Conservation (phyloP, 1,140 invertebrate genomes). For the Drosophila rhopaloa region DNA sequence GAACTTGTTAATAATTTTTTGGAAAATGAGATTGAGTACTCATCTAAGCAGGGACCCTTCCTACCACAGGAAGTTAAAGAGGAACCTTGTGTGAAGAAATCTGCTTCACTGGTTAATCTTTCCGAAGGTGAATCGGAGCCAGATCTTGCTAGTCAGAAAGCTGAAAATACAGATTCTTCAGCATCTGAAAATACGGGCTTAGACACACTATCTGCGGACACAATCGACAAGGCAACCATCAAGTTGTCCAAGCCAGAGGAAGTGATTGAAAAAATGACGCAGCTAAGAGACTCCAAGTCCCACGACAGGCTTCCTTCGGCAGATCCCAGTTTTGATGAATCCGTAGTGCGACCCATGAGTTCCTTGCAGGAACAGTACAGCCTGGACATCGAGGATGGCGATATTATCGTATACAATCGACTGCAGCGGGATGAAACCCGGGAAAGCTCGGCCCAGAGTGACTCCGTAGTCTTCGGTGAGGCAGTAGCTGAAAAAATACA, state of each 20-base stretch:
- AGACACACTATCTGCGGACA: conserved; percentile 41
- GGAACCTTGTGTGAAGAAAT: conserved; percentile 52
- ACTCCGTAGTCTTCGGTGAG: conserved; percentile 62
- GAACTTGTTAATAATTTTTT: conserved; percentile 45
- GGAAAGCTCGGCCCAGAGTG: conserved; percentile 72
- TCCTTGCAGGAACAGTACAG: conserved; percentile 57
- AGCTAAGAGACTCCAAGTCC: conserved; percentile 43
- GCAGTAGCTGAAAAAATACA: conserved; percentile 19
- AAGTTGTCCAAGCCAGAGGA: conserved; percentile 62
- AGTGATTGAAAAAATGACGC: conserved; percentile 68
- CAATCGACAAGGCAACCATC: conserved; percentile 47
- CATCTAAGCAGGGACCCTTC: conserved; percentile 1
- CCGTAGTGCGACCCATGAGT: conserved; percentile 49
- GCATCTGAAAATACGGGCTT: conserved; percentile 23
- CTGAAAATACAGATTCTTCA: conserved; percentile 8
- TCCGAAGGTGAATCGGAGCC: conserved; percentile 14
- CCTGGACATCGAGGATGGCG: conserved; percentile 61
- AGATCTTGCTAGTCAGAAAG: background rate
- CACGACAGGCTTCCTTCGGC: conserved; percentile 18
- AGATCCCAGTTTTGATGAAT: conserved; percentile 55
- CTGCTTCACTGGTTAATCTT: conserved; percentile 25
- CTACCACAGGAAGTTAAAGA: conserved; percentile 32
- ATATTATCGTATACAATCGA: conserved; percentile 59
- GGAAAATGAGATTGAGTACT: conserved; percentile 43
- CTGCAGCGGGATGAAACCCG: conserved; percentile 62